Evolutionary conservation across 2,797 vertebrate species (phyloP).

Genomic region (Pseudochirops corinnae): DNA sequence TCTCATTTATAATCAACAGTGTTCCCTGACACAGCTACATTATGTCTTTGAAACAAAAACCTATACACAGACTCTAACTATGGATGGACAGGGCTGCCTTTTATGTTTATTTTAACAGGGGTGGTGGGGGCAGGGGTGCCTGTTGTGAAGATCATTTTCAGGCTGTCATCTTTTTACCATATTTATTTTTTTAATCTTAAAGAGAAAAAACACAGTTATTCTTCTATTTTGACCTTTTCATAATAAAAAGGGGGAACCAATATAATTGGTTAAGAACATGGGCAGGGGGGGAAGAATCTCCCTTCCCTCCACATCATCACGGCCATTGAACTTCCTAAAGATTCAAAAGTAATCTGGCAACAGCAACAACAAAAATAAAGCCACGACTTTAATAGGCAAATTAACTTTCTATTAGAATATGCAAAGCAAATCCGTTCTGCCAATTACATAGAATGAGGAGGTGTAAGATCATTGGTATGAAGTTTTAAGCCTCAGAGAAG

Average conservation of each 20-base stretch:
- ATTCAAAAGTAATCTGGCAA: neutral
- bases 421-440: neutral
- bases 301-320: no score
- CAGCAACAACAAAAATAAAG: neutral
- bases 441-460: neutral
- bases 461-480: neutral
- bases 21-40: neutral
- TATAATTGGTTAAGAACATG: neutral
- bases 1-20: neutral
- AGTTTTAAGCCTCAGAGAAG: neutral
- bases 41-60: neutral
- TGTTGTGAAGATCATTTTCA: neutral
- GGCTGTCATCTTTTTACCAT: neutral
- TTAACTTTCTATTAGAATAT: neutral
- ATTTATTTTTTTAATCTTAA: neutral
- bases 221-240: neutral
- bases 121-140: neutral
- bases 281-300: neutral
- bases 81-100: neutral
- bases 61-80: rapidly evolving
- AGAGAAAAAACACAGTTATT: neutral
- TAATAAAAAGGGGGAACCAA: neutral
- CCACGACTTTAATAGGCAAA: neutral
- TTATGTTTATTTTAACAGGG: neutral
- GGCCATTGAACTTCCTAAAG: neutral